Percentiles rank a stretch among this genome's conserved stretches.
Evolutionary conservation across 2,113 vertebrate species (phyloP).

Genomic region (Monopterus albus): DNA sequence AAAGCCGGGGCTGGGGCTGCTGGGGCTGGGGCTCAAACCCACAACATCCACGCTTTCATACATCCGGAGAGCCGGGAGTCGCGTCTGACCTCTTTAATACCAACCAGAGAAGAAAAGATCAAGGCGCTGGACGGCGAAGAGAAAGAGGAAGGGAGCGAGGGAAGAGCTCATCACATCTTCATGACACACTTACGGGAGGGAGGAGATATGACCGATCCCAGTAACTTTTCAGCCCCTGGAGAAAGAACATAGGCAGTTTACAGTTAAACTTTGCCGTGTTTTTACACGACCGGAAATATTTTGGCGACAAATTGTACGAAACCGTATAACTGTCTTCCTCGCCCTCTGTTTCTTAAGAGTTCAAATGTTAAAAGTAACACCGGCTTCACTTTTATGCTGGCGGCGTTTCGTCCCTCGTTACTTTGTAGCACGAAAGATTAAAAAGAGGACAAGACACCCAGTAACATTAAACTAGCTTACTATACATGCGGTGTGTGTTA

Average conservation of each 20-base stretch:
- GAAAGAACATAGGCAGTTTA: neutral
- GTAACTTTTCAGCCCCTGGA: slow-evolving; percentile 59
- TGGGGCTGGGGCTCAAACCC: slow-evolving; percentile 63
- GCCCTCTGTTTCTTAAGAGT: no score
- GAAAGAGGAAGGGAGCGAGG: slow-evolving; percentile 31
- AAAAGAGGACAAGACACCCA: neutral
- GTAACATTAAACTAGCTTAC: neutral
- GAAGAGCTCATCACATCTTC: slow-evolving; percentile 74
- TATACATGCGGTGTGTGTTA: neutral
- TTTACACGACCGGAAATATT: neutral
- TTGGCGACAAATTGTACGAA: no score
- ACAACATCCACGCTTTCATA: slow-evolving; percentile 77
- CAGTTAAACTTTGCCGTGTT: slow-evolving; percentile 14
- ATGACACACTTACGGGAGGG: slow-evolving; percentile 42
- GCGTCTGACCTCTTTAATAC: slow-evolving; percentile 50
- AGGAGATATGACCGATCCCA: slow-evolving; percentile 43
- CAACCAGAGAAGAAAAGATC: slow-evolving; percentile 21
- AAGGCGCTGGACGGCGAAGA: slow-evolving; percentile 39
- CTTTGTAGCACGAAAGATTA: neutral
- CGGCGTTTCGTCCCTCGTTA: neutral
- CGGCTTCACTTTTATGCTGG: neutral
- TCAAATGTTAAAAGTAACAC: slow-evolving; percentile 45
- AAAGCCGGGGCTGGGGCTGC: slow-evolving; percentile 67
- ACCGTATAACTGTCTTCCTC: neutral
- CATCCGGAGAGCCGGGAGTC: slow-evolving; percentile 51